A percentile compares a stretch with the other conserved stretches of the same genome.
phyloP scores from a whole-genome alignment of 2,888 invertebrate species.

The Leistus spinibarbis region DNA sequence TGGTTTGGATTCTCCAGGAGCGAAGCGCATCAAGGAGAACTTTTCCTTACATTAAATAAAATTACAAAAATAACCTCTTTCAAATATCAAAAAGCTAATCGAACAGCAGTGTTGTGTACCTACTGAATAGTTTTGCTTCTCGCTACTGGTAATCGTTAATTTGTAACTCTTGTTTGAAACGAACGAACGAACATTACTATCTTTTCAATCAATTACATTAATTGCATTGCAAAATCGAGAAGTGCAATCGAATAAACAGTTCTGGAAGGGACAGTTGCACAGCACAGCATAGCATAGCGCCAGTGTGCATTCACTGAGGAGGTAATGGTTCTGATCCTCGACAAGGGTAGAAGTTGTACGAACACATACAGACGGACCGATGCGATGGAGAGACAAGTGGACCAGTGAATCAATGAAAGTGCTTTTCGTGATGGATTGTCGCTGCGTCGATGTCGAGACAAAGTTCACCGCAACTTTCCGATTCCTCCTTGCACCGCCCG shows the following conservation, averaged over 20 bases:
- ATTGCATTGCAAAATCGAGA: not conserved
- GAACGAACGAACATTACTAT: not conserved
- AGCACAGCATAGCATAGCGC: not conserved
- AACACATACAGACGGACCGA: not conserved
- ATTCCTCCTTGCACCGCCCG: not conserved
- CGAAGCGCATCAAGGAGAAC: too few species aligned
- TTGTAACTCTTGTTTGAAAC: not conserved
- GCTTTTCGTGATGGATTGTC: conserved; percentile 31
- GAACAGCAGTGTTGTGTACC: too few species aligned
- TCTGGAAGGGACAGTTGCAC: not conserved
- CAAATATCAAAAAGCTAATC: too few species aligned
- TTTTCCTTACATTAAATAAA: too few species aligned
- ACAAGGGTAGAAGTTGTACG: not conserved
- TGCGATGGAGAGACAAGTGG: not conserved
- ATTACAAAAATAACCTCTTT: too few species aligned
- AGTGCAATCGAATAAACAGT: not conserved
- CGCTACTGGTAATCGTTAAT: too few species aligned
- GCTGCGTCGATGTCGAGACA: conserved; percentile 6
- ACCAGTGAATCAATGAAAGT: conserved; percentile 35
- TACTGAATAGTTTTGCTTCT: too few species aligned
- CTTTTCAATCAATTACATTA: not conserved
- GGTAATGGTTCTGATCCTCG: not conserved
- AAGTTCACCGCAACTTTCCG: conserved; percentile 28
- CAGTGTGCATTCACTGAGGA: not conserved
- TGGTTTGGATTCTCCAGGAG: too few species aligned